Base-by-base conservation (phyloP, 2,113 vertebrate genomes). In the Dipodomys ordii region DNA sequence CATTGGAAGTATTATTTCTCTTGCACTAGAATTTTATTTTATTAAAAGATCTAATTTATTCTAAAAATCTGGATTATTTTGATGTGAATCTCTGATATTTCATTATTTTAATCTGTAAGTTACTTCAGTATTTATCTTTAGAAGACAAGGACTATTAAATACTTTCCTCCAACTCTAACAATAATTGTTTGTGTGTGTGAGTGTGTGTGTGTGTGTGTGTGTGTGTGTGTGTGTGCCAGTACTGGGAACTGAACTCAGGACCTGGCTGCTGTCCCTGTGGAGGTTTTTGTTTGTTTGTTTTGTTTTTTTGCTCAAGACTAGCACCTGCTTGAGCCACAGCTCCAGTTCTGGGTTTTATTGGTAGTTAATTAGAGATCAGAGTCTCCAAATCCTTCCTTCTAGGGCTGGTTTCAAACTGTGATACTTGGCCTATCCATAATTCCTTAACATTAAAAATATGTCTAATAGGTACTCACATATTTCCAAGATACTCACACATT, bases 1-100 rank as follows among this genome's bases (percentile, higher is more conserved):
- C n/a, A 76, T 46, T 84, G 60, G 80, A 90, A 90, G 12, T 71
- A 6, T 80, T 74, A 81, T 87, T 90, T 92, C 30, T 87, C 71
- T 39, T 69, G 60, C 88, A 74, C 20, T 69, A 74, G 46, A 2
- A 78, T 93, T 89, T 77, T 10, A 65, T 77, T 92, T 73, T 35
- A 44, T 65, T 69, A 89, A 91, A 71, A 28, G 16, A 84, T 68
- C 3, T 27, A 28, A 39, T 57, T 35, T 35, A 57, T 28, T 76
- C 28, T 79, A 18, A 67, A 67, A 67, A 46, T 4, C 4, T 79
- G 49, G 12, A 72, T 65, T 88, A 81, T 67, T 81, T 71, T 76
- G 39, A 79, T 86, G 22, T 2, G 81, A 81, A 80, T 69, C 27
- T 60, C n/a, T 68, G 44, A 7, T 83, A 68, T 20, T 25, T 39